Percentiles rank a stretch among this genome's conserved stretches.
phyloP scores from a whole-genome alignment of 2,888 invertebrate species.

The Euzetes globulus region DNA sequence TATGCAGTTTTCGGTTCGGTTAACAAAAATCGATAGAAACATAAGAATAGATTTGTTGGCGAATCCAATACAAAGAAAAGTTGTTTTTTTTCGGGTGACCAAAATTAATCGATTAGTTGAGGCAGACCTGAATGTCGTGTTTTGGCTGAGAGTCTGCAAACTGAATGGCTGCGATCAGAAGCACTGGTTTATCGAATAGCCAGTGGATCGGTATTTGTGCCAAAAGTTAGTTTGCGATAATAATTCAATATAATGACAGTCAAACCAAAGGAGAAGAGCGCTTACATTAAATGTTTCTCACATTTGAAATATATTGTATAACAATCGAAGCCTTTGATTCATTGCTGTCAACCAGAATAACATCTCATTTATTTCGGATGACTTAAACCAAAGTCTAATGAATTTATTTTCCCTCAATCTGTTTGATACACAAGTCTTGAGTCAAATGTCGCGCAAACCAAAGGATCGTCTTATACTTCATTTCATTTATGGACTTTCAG shows the following conservation, averaged over 20 bases:
- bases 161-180: background rate
- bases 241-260: slow-evolving; percentile 27
- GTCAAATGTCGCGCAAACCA: too few relatives aligned
- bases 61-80: background rate
- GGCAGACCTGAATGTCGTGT: background rate
- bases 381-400: too few relatives aligned
- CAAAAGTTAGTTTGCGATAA: slow-evolving; percentile 21
- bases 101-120: slow-evolving; percentile 8
- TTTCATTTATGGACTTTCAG: background rate
- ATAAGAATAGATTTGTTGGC: background rate
- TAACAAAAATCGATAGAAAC: background rate
- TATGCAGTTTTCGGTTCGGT: background rate
- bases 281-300: background rate
- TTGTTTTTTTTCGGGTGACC: background rate
- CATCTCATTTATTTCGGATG: too few relatives aligned
- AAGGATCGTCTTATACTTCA: slow-evolving; percentile 2
- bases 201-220: background rate
- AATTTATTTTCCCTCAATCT: too few relatives aligned
- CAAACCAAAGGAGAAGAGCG: background rate
- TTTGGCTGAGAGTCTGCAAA: background rate
- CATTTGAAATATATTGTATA: background rate
- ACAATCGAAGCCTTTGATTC: background rate
- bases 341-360: background rate
- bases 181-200: background rate
- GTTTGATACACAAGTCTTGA: too few relatives aligned